phyloP scores from a whole-genome alignment of 2,113 vertebrate genomes.

The Chauna torquata region DNA sequence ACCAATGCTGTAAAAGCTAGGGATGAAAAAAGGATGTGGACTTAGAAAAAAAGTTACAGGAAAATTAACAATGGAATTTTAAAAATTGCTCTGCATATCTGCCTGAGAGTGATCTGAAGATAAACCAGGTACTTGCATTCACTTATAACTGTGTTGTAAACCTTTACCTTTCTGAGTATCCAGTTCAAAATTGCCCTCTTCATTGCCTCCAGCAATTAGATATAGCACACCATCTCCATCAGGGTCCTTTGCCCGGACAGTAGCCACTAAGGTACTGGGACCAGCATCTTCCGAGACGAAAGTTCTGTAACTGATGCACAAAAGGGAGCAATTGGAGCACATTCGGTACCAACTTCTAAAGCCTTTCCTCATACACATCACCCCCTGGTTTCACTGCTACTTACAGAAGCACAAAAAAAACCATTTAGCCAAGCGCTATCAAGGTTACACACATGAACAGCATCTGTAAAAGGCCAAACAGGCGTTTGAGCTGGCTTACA shows the following conservation, averaged over 20 bases:
- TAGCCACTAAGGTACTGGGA: conserved; percentile 86
- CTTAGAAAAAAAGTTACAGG: neutral
- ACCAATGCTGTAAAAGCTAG: neutral
- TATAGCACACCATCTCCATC: conserved; percentile 87
- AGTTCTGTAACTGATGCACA: conserved; percentile 82
- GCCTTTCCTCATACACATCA: neutral
- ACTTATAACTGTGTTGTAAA: neutral
- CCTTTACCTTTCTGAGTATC: conserved; percentile 86
- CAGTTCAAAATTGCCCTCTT: conserved; percentile 89
- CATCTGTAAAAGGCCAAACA: neutral
- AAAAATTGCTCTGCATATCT: neutral
- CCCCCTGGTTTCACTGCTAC: neutral
- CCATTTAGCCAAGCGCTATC: neutral
- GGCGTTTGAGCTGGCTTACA: conserved; percentile 63
- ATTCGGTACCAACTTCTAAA: neutral
- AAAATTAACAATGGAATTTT: neutral
- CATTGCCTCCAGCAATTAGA: conserved; percentile 87
- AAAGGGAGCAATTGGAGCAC: neutral
- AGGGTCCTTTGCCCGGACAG: conserved; percentile 87
- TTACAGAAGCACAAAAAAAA: neutral
- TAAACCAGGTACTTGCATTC: neutral
- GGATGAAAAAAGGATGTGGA: neutral
- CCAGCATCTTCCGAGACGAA: conserved; percentile 92
- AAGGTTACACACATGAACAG: neutral
- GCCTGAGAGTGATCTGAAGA: neutral